Percentiles rank a stretch among this genome's conserved stretches.
These are phyloP conservation scores for Hirudinaria manillensis DNA, from an alignment of 2,888 invertebrate genomes.

Conservation along the genomic window DNA sequence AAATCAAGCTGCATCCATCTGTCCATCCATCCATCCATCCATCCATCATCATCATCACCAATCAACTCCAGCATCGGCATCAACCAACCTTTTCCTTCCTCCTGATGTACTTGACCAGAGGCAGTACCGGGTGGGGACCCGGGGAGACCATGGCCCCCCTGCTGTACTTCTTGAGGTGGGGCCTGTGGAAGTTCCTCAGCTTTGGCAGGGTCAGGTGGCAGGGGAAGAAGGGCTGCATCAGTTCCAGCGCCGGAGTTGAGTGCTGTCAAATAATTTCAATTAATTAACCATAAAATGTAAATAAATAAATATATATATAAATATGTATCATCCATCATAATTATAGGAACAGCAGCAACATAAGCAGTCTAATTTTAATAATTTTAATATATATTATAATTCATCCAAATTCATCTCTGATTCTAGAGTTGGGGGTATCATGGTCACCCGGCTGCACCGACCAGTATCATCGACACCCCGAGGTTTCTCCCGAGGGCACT, in stretches of 20 bases:
- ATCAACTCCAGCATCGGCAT: no score
- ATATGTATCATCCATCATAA: no score
- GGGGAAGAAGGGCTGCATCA: conserved; percentile 88
- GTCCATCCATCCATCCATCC: neutral
- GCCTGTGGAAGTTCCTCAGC: conserved; percentile 86
- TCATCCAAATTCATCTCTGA: no score
- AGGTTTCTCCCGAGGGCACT: conserved; percentile 57
- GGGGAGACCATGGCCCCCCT: conserved; percentile 69
- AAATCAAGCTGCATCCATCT: neutral
- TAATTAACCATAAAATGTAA: neutral
- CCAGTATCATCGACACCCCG: conserved; percentile 71
- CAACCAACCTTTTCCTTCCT: conserved; percentile 64
- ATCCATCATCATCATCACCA: no score
- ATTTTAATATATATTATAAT: no score
- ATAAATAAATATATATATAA: conserved; percentile 15
- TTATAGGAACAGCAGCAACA: neutral
- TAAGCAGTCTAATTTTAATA: neutral
- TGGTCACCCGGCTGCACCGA: conserved; percentile 34
- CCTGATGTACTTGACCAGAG: conserved; percentile 80
- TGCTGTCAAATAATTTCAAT: conserved; percentile 67
- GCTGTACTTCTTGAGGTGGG: conserved; percentile 76
- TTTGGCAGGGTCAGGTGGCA: conserved; percentile 80
- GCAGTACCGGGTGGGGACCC: conserved; percentile 74
- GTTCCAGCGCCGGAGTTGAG: conserved; percentile 91
- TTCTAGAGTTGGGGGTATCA: neutral